Base-by-base conservation (phyloP, 2,797 vertebrate genomes). In the Chelidonichthys spinosus region DNA sequence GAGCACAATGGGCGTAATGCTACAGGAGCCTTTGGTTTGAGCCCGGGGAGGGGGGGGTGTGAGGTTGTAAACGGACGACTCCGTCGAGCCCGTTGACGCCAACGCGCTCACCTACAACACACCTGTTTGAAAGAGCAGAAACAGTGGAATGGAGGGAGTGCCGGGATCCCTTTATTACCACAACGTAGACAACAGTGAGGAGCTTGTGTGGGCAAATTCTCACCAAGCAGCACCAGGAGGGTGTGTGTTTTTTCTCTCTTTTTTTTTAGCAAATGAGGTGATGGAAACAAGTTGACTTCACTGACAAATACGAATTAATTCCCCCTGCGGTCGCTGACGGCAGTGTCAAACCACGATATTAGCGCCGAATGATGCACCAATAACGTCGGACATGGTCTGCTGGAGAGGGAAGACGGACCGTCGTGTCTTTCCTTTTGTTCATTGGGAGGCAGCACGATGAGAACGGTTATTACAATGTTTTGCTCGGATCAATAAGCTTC, bases 1-100 rank as follows among this genome's bases (percentile, higher is more conserved):
- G 56, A 53, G 58, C 58, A 61, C 53, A 70, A 47, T 75, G 72
- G 67, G 32, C 4, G 15, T 53, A 44, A 56, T 25, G 53, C 65
- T 63, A 14, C 59, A 6, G 72, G 75, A 82, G 65, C 58, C 64
- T 78, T 74, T 55, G 42, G 67, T 86, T 81, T 86, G 49, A 63
- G 64, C 39, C 59, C 60, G 11, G 33, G 25, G 25, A 2, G 25
- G 25, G 25, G 25, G 25, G 43, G n/a, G 35, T 52, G 79, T 18
- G 72, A 70, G 50, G 59, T n/a, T 64, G 40, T 73, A 69, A 85
- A 44, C 78, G 60, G 35, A 65, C 59, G 33, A 25, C 50, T 63
- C 72, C 56, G 64, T 59, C 62, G 53, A 59, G 72, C 52, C 25
- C 36, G 37, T 47, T 59, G 69, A 60, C 37, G 62, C 65, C 0